Evolutionary conservation across 2,888 invertebrate species (phyloP), one percentile per base, ranked within the genome.

Genomic region (Athetis lepigone): DNA sequence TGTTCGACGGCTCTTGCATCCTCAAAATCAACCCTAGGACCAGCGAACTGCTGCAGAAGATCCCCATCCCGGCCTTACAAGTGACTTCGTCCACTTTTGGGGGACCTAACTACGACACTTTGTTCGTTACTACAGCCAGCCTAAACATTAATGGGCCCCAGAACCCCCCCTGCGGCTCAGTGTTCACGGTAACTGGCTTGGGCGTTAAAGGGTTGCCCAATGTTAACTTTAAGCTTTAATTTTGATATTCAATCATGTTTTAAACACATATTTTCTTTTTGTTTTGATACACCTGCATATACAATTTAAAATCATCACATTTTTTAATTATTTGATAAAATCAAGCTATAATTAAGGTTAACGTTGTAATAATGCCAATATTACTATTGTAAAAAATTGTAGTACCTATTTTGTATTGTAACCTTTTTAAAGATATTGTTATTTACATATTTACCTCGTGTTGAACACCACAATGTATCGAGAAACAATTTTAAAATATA

Each of bases 71-170:
- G 83, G 97, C 77, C 96, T 96, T 16, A 92, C 96, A 96, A 84
- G 95, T 97, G 4, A 97, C 97, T 0, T 97, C 97, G 0, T 96
- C 95, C 3, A 96, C 97, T 2, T 98, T 97, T 83, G 97, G 97
- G 3, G 97, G 97, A 0, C 95, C 96, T 0, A 95, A 96, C 82
- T 91, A 96, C 71, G 97, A 97, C 77, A 95, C 96, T 42, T 86
- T 98, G 56, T 98, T 95, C 80, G 97, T 97, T 13, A 94, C 94
- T 0, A 95, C 96, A 0, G 96, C 96, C 1, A 93, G 90, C 68
- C 78, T 95, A 70, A 86, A 88, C 13, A 85, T 94, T 1, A 85
- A 25, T 0, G 86, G 68, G 0, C 90, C 91, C 4, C 92, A 90
- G 55, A 83, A 88, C 6, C 94, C 95, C 0, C 95, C 96, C 0